These are phyloP conservation scores for Stichodactyla mertensii DNA, from an alignment of 64 coral and sea anemone genomes.

Conservation along the genomic window DNA sequence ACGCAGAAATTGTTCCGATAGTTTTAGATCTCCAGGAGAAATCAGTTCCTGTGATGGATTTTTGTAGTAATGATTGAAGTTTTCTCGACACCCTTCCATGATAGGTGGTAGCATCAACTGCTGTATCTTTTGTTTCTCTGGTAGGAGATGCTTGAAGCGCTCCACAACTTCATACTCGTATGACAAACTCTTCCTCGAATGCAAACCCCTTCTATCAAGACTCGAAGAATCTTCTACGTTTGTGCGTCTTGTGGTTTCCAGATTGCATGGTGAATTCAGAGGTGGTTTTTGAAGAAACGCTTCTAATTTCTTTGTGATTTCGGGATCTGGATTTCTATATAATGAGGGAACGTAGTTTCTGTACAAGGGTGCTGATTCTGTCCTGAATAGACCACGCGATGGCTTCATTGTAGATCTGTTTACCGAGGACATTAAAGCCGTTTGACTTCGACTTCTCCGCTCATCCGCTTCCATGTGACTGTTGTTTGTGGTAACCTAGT, in stretches of 20 bases:
- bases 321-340: conserved; percentile 3
- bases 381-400: not conserved
- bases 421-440: not conserved
- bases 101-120: conserved; percentile 10
- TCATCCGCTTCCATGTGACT: not conserved
- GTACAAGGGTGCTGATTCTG: not conserved
- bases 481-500: not conserved
- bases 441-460: not conserved
- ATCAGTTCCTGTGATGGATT: not conserved
- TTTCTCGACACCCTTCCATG: not conserved
- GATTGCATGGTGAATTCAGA: not conserved
- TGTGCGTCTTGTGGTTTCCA: not conserved
- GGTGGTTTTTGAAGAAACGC: conserved; percentile 3
- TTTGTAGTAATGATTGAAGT: not conserved
- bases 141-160: conserved; percentile 3
- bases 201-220: not conserved
- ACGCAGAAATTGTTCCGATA: not conserved
- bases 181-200: not conserved
- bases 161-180: not conserved
- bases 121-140: not conserved
- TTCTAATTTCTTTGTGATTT: not conserved
- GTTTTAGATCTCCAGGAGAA: not conserved
- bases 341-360: not conserved
- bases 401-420: not conserved
- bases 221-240: not conserved